phyloP scores from a whole-genome alignment of 2,113 vertebrate genomes.

The Phasianus colchicus region DNA sequence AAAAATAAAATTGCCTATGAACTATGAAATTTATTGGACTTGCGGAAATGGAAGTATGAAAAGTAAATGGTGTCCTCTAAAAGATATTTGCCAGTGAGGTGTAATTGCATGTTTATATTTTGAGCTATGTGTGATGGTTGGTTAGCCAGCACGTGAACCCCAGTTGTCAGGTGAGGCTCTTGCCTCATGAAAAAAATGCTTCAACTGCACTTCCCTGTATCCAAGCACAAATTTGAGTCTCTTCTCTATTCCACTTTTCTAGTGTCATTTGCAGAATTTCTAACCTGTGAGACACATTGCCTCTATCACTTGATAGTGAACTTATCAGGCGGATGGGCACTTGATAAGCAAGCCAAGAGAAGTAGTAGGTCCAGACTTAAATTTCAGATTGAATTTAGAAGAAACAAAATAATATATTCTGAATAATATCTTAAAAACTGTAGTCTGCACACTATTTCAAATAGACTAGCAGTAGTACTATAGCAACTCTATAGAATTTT shows the following conservation, averaged over 20 bases:
- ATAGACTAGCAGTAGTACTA: neutral
- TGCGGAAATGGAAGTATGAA: neutral
- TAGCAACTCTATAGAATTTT: neutral
- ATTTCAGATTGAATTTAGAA: neutral
- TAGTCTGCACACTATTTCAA: neutral
- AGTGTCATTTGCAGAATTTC: neutral
- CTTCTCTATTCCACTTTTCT: neutral
- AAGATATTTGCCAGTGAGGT: neutral
- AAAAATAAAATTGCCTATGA: neutral
- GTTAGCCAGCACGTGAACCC: rapidly evolving
- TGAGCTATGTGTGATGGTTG: rapidly evolving
- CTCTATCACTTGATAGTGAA: neutral
- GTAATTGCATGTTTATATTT: neutral
- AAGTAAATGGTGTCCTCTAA: neutral
- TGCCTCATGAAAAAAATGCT: neutral
- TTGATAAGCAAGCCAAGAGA: neutral
- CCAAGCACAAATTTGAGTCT: neutral
- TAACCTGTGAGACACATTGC: neutral
- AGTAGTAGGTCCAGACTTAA: neutral
- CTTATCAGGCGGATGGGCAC: rapidly evolving
- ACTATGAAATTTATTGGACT: neutral
- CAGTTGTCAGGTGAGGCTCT: rapidly evolving
- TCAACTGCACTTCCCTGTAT: neutral
- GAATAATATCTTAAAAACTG: neutral
- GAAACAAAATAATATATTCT: neutral